Evolutionary conservation across 2,888 invertebrate species (phyloP).

Genomic region (Syrphus vitripennis): DNA sequence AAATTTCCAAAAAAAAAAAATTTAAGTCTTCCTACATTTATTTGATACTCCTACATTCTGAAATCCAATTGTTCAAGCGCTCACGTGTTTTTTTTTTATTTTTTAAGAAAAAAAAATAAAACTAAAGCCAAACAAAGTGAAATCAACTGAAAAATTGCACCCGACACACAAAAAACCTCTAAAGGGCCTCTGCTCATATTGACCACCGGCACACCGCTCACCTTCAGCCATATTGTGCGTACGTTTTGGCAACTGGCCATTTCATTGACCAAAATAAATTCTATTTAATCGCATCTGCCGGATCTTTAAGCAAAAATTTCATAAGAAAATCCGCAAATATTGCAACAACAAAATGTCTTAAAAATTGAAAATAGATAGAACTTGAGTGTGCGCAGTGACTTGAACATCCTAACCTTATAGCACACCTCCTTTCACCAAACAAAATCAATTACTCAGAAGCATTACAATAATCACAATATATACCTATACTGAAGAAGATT

Average conservation of each 20-base stretch:
- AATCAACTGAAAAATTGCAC: slow-evolving; percentile 27
- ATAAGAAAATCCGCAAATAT: slow-evolving; percentile 61
- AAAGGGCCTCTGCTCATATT: not conserved
- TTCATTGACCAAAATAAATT: not conserved
- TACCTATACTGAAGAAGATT: slow-evolving; percentile 18
- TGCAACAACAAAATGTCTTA: slow-evolving; percentile 44
- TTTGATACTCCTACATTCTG: not conserved
- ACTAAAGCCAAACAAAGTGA: not conserved
- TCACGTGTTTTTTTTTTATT: not conserved
- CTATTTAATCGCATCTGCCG: slow-evolving; percentile 68
- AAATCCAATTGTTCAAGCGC: not conserved
- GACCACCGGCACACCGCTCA: slow-evolving; percentile 26
- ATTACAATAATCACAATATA: too few species aligned
- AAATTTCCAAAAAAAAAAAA: too few species aligned
- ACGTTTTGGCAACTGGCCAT: slow-evolving; percentile 25
- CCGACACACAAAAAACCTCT: not conserved
- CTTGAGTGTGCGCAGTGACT: slow-evolving; percentile 15
- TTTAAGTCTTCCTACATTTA: not conserved
- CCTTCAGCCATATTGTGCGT: slow-evolving; percentile 29
- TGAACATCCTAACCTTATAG: slow-evolving; percentile 25
- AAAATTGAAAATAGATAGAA: slow-evolving; percentile 9
- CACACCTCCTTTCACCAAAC: slow-evolving; percentile 59
- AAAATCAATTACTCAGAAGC: slow-evolving; percentile 70
- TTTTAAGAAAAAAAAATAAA: not conserved
- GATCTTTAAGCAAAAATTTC: slow-evolving; percentile 51